Evolutionary conservation across 2,888 invertebrate species (phyloP), one percentile per base, ranked within the genome.

Genomic region (Podotricha telesiphe): DNA sequence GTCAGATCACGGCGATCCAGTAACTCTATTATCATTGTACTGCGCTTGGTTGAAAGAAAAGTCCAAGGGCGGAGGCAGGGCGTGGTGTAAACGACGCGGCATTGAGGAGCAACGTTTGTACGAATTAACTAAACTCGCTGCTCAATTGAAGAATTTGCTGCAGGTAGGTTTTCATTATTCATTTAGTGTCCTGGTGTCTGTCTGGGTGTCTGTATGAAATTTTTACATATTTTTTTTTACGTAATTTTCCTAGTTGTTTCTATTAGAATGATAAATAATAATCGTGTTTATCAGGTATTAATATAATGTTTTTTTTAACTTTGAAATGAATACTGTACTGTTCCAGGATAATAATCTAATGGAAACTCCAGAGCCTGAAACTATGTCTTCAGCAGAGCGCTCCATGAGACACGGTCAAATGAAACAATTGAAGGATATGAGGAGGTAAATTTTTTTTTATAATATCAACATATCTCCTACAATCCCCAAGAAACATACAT

Each of bases 21-120:
- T 99, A 73, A 98, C 98, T 0, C 89, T 99, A 0, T 89, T 99
- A 1, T 97, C 97, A 77, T 94, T 96, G 37, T 98, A 96, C 87
- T 96, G 96, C 81, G 96, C 97, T 74, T 99, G 99, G 99, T 86
- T 99, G 48, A 94, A 95, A 76, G 94, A 96, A 45, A 98, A 98
- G 82, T 93, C 95, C 64, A 93, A 93, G 34, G 84, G 85, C 0
- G 88, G 88, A 0, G 90, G 87, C 0, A 94, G 95, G 55, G 95
- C 95, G 70, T 99, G 99, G 99, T 98, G 99, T 77, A 95, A 95
- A 74, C 94, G 96, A 68, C 93, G 98, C 68, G 99, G 98, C 0
- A 93, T 99, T 8, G 99, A 99, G 86, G 99, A 99, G 83, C 99
- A 99, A 86, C 93, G 99, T 22, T 96, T 99, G 80, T 99, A 99